Conservation (phyloP, 2,113 vertebrate genomes). For the Craseonycteris thonglongyai region DNA sequence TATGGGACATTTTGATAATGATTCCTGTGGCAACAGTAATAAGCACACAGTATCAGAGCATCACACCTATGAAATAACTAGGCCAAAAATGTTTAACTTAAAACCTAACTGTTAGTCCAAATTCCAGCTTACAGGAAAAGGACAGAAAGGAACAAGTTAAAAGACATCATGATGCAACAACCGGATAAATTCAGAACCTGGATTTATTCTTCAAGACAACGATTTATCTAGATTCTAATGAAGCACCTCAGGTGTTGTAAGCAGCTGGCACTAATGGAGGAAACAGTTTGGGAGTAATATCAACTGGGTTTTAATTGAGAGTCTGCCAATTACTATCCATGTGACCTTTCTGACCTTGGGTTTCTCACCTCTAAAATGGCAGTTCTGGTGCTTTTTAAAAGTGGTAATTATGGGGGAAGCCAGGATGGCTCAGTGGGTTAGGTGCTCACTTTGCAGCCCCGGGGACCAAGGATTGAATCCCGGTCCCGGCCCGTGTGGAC, state of each 20-base stretch:
- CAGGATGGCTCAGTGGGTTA: too few species aligned
- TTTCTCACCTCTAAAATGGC: neutral
- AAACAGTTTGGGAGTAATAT: fast-evolving
- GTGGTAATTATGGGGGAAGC: too few species aligned
- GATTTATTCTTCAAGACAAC: too few species aligned
- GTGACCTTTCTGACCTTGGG: neutral
- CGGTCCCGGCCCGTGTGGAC: too few species aligned
- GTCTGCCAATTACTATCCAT: neutral
- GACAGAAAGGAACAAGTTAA: neutral
- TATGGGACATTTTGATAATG: neutral
- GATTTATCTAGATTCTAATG: neutral
- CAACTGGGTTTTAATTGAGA: neutral
- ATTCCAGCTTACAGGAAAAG: neutral
- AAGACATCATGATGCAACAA: neutral
- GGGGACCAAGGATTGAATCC: too few species aligned
- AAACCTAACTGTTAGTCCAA: neutral
- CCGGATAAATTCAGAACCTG: neutral
- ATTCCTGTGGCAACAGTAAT: neutral
- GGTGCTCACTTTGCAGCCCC: too few species aligned
- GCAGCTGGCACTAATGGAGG: neutral
- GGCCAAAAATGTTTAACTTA: neutral
- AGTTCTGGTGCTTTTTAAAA: neutral
- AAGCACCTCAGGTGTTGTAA: neutral
- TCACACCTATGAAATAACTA: neutral
- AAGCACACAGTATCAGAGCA: neutral